Percentiles rank a stretch among this genome's conserved stretches.
Evolutionary conservation across 2,888 invertebrate genomes (phyloP).

Genomic region (Ganaspis brasiliensis): DNA sequence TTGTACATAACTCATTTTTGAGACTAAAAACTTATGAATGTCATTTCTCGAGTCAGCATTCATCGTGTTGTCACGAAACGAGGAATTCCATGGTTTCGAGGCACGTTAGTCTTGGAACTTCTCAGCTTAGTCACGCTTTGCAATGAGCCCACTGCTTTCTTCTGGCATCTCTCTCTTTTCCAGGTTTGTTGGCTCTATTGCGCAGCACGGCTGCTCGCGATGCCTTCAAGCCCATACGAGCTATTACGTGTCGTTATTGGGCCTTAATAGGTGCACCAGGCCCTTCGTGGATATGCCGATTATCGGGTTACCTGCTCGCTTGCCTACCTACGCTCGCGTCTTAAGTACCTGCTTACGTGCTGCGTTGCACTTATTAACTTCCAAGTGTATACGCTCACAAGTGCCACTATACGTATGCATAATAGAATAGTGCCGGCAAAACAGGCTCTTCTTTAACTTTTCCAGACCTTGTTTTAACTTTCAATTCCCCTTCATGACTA

Average conservation of each 20-base stretch:
- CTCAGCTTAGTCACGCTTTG: constrained; percentile 74
- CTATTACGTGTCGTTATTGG: constrained; percentile 76
- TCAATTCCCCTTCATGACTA: constrained; percentile 19
- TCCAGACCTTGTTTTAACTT: constrained; percentile 10
- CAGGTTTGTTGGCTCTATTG: constrained; percentile 44
- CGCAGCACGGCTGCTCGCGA: constrained; percentile 32
- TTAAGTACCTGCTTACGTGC: constrained; percentile 60
- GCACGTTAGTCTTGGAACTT: constrained; percentile 55
- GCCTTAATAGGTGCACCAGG: constrained; percentile 73
- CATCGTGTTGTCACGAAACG: constrained; percentile 55
- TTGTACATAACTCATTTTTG: not conserved
- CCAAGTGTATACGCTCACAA: constrained; percentile 60
- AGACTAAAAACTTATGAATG: not conserved
- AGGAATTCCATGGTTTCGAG: constrained; percentile 59
- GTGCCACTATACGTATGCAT: constrained; percentile 61
- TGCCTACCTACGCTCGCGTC: constrained; percentile 60
- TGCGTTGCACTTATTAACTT: constrained; percentile 56
- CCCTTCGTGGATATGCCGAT: constrained; percentile 74
- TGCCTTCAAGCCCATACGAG: constrained; percentile 59
- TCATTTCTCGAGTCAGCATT: constrained; percentile 44
- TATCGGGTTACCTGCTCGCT: constrained; percentile 72
- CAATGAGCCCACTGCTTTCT: constrained; percentile 68
- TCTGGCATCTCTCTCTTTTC: constrained; percentile 41
- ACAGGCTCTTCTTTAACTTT: constrained; percentile 23
- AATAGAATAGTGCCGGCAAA: constrained; percentile 17